A percentile compares a stretch with the other conserved stretches of the same genome.
These are phyloP conservation scores for Acronicta aceris DNA, from an alignment of 2,888 invertebrate genomes.

Conservation along the genomic window DNA sequence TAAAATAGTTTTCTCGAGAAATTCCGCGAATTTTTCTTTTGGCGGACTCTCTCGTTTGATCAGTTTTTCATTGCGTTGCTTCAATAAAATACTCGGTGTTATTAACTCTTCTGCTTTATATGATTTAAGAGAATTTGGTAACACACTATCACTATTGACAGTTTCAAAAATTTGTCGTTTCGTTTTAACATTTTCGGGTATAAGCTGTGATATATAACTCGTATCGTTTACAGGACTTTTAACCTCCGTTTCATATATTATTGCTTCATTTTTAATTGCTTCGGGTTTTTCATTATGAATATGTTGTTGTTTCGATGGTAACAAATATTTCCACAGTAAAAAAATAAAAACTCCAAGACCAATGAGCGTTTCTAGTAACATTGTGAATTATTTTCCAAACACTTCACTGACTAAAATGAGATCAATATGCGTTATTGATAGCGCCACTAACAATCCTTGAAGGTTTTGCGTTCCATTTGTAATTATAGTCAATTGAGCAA, in stretches of 20 bases:
- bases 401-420: conserved; percentile 77
- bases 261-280: conserved; percentile 25
- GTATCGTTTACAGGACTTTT: conserved; percentile 11
- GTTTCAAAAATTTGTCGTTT: conserved; percentile 28
- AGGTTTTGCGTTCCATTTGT: conserved; percentile 73
- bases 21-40: conserved; percentile 82
- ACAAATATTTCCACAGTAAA: conserved; percentile 78
- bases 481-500: conserved; percentile 67
- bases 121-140: conserved; percentile 17
- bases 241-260: conserved; percentile 15
- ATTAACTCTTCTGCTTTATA: conserved; percentile 49
- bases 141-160: conserved; percentile 13
- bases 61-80: conserved; percentile 62
- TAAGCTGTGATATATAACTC: conserved; percentile 11
- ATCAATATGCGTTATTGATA: conserved; percentile 62
- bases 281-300: conserved; percentile 39
- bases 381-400: conserved; percentile 73
- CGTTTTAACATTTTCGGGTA: conserved; percentile 17
- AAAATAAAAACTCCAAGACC: conserved; percentile 76
- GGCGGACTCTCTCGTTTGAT: conserved; percentile 81
- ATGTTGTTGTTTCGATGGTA: conserved; percentile 55
- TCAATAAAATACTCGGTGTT: conserved; percentile 64
- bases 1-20: conserved; percentile 83
- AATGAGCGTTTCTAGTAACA: conserved; percentile 81
- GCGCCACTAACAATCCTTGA: conserved; percentile 66